These are phyloP conservation scores for Agriotes lineatus DNA, from an alignment of 2,888 invertebrate genomes.

Conservation along the genomic window DNA sequence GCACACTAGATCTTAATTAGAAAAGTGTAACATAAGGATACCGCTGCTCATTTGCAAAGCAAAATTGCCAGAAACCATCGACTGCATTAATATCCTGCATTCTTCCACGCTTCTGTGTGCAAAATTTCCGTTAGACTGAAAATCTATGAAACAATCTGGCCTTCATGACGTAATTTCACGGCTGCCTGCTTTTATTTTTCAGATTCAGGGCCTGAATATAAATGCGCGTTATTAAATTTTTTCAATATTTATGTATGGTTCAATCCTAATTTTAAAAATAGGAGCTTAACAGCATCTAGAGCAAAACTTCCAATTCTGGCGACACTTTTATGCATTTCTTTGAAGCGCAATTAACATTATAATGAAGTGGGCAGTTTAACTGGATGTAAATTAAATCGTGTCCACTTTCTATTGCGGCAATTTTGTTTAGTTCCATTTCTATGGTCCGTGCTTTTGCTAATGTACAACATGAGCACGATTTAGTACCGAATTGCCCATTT, in stretches of 20 bases:
- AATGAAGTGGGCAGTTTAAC: background rate
- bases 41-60: too few species aligned
- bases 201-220: background rate
- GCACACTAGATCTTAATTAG: too few species aligned
- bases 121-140: background rate
- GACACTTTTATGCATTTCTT: too few species aligned
- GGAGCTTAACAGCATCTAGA: too few species aligned
- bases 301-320: too few species aligned
- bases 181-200: background rate
- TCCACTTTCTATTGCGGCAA: background rate
- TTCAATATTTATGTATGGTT: too few species aligned
- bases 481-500: slow-evolving; percentile 5
- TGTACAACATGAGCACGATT: slow-evolving; percentile 7
- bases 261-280: too few species aligned
- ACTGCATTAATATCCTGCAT: too few species aligned
- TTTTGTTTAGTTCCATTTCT: background rate
- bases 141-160: background rate
- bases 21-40: too few species aligned
- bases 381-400: background rate
- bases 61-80: too few species aligned
- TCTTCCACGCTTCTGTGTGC: too few species aligned
- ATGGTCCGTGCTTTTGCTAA: slow-evolving; percentile 3
- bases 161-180: background rate
- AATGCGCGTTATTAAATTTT: too few species aligned
- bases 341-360: background rate